Conservation (phyloP, 2,113 vertebrate species). For the Eubucco bourcierii region DNA sequence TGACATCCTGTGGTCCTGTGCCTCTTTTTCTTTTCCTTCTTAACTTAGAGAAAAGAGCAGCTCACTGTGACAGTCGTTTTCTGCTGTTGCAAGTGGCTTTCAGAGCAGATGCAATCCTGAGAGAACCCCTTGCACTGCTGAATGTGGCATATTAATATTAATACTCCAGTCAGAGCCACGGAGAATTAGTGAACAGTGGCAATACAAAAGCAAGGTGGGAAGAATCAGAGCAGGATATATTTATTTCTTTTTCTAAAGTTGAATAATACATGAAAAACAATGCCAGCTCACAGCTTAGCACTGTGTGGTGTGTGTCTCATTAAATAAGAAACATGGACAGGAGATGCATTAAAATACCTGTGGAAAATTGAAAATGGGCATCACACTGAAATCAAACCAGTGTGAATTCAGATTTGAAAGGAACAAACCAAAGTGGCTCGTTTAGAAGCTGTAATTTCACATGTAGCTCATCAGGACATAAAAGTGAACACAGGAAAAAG, state of each 20-base stretch:
- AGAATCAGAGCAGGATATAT: neutral
- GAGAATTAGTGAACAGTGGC: neutral
- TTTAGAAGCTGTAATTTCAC: neutral
- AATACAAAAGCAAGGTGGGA: neutral
- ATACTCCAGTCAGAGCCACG: neutral
- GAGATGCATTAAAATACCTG: neutral
- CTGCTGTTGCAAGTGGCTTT: neutral
- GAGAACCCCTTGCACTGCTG: neutral
- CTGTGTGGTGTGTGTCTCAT: neutral
- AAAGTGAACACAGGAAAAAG: neutral
- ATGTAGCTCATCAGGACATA: neutral
- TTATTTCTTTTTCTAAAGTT: neutral
- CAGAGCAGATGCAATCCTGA: neutral
- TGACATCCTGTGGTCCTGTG: no score
- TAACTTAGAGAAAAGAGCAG: neutral
- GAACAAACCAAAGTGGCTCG: neutral
- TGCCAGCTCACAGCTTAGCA: neutral
- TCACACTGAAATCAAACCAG: neutral
- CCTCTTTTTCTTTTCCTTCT: neutral
- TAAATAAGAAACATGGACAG: neutral
- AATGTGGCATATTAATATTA: neutral
- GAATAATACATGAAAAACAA: neutral
- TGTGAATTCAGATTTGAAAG: conserved; percentile 11
- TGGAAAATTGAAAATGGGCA: neutral
- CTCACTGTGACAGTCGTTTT: neutral